phyloP scores from a whole-genome alignment of 2,888 invertebrate species.

The Glomeris marginata region DNA sequence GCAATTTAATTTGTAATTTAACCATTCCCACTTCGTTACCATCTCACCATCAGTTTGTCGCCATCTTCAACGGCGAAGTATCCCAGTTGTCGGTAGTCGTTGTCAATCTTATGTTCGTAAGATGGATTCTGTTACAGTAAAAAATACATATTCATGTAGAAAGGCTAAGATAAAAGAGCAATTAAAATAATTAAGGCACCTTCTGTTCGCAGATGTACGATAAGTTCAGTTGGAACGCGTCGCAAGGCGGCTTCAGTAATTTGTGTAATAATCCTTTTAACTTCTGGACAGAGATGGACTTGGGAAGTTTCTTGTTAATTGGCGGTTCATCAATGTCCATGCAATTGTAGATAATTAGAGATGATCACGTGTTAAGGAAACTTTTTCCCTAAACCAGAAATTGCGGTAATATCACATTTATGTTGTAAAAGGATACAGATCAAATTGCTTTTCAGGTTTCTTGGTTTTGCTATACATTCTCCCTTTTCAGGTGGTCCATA shows the following conservation, averaged over 20 bases:
- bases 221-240: background rate
- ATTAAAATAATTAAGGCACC: background rate
- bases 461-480: constrained; percentile 41
- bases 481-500: constrained; percentile 69
- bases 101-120: constrained; percentile 49
- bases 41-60: constrained; percentile 52
- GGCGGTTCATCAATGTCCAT: constrained; percentile 28
- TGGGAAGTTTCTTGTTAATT: constrained; percentile 50
- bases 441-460: constrained; percentile 51
- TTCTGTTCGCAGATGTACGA: background rate
- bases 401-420: too few relatives aligned
- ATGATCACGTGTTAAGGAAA: constrained; percentile 13
- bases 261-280: constrained; percentile 63
- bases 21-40: constrained; percentile 1
- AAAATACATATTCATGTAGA: too few relatives aligned
- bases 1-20: too few relatives aligned
- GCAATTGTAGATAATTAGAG: constrained; percentile 43
- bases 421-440: constrained; percentile 35
- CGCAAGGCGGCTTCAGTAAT: constrained; percentile 36
- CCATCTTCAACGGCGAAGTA: constrained; percentile 73
- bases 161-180: too few relatives aligned
- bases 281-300: constrained; percentile 66
- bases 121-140: constrained; percentile 37
- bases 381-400: too few relatives aligned
- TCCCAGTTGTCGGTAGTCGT: constrained; percentile 62